A percentile compares a stretch with the other conserved stretches of the same genome.
phyloP scores from a whole-genome alignment of 2,888 invertebrate genomes.

The Dione vanillae region DNA sequence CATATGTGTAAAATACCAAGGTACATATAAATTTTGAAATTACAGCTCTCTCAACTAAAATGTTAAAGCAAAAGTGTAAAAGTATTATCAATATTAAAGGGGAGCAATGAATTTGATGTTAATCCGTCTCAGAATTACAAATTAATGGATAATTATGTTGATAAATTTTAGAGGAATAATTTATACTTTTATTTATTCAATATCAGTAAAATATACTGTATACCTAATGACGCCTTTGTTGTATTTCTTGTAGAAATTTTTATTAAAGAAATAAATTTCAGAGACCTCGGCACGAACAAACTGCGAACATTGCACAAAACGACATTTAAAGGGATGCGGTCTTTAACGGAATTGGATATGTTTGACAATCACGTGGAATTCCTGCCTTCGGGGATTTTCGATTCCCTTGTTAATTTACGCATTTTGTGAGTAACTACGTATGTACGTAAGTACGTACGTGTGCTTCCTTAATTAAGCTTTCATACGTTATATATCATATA shows the following conservation, averaged over 20 bases:
- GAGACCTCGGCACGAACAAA: slow-evolving; percentile 89
- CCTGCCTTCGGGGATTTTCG: slow-evolving; percentile 86
- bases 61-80: background rate
- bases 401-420: slow-evolving; percentile 84
- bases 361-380: slow-evolving; percentile 89
- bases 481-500: no score
- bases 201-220: no score
- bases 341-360: slow-evolving; percentile 87
- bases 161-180: no score
- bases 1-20: no score
- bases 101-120: background rate
- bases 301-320: slow-evolving; percentile 88
- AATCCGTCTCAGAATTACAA: background rate
- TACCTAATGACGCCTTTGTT: no score
- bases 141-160: no score
- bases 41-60: background rate
- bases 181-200: no score
- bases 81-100: background rate
- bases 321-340: slow-evolving; percentile 86
- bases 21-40: background rate
- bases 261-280: slow-evolving; percentile 65
- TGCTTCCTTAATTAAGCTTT: no score
- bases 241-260: background rate
- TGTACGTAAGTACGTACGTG: background rate
- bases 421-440: slow-evolving; percentile 84